Evolutionary conservation across 2,113 vertebrate species (phyloP).

Genomic region (Sylvia atricapilla): DNA sequence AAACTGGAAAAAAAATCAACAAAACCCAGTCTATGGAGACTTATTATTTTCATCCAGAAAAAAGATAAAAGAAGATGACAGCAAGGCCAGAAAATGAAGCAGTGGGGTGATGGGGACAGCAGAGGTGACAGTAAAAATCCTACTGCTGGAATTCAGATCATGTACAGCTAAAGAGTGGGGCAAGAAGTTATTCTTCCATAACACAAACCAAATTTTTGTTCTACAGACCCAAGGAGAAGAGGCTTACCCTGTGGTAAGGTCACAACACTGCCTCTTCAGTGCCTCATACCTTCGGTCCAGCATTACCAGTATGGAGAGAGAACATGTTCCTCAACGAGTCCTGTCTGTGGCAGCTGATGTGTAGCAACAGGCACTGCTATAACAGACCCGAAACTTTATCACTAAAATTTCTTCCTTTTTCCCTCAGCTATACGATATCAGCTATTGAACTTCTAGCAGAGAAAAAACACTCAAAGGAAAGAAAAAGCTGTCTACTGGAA

Average conservation of each 20-base stretch:
- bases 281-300: background rate
- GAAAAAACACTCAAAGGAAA: background rate
- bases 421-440: background rate
- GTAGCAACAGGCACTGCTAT: background rate
- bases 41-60: background rate
- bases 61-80: background rate
- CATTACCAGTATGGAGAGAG: background rate
- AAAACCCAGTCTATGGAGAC: background rate
- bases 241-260: background rate
- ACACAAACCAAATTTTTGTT: background rate
- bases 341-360: background rate
- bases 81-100: background rate
- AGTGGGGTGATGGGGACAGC: background rate
- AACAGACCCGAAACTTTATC: background rate
- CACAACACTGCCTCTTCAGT: background rate
- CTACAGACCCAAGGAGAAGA: background rate
- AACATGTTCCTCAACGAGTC: background rate
- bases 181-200: background rate
- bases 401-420: background rate
- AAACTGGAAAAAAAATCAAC: background rate
- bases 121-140: background rate
- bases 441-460: background rate
- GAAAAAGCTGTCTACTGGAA: background rate
- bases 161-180: background rate
- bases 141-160: background rate